Conservation (phyloP, 2,888 invertebrate species). For the Brenthis daphne region DNA sequence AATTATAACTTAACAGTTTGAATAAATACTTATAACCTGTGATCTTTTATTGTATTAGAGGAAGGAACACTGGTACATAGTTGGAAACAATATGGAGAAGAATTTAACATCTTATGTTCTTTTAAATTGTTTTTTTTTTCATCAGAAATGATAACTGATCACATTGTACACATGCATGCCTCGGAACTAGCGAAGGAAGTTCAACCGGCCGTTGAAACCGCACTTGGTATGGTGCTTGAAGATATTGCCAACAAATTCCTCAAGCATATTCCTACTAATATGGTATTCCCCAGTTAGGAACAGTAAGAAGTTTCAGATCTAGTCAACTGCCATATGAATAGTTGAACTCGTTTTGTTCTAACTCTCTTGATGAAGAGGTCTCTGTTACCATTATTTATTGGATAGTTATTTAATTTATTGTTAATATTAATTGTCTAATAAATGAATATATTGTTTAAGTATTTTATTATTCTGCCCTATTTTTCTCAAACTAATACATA, state of each 20-base stretch:
- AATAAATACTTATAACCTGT: too few species aligned
- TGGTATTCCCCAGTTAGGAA: slow-evolving; percentile 69
- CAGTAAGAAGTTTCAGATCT: slow-evolving; percentile 11
- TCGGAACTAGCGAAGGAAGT: slow-evolving; percentile 80
- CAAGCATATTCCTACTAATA: slow-evolving; percentile 69
- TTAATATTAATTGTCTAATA: neutral
- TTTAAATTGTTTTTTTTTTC: slow-evolving; percentile 29
- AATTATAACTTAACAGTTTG: too few species aligned
- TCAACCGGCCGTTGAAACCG: slow-evolving; percentile 82
- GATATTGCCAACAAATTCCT: slow-evolving; percentile 81
- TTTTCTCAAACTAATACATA: too few species aligned
- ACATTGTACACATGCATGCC: slow-evolving; percentile 82
- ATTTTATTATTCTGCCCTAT: neutral
- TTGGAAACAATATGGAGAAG: too few species aligned
- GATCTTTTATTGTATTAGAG: too few species aligned
- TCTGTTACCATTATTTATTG: neutral
- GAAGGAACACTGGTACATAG: too few species aligned
- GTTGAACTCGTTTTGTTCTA: too few species aligned
- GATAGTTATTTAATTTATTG: slow-evolving; percentile 18
- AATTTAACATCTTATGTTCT: neutral
- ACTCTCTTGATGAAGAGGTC: neutral
- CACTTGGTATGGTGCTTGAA: slow-evolving; percentile 82
- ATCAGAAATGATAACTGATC: slow-evolving; percentile 83
- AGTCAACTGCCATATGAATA: slow-evolving; percentile 19
- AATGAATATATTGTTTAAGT: neutral